A percentile compares a stretch with the other conserved stretches of the same genome.
Evolutionary conservation across 2,797 vertebrate species (phyloP).

Genomic region (Miichthys miiuy): DNA sequence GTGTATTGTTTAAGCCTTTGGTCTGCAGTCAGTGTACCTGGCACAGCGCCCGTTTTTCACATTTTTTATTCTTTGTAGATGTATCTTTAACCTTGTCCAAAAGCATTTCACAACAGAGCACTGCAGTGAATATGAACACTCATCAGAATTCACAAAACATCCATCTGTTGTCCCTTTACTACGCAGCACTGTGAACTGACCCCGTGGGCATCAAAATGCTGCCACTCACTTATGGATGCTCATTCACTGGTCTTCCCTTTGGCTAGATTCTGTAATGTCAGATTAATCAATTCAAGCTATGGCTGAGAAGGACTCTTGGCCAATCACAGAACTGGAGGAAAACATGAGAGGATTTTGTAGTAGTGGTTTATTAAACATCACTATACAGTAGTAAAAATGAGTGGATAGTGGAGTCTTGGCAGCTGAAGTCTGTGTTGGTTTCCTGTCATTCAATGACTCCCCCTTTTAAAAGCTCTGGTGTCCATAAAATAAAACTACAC

Average conservation of each 20-base stretch:
- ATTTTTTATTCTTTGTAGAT: constrained; percentile 39
- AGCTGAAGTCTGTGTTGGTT: background rate
- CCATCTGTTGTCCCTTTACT: constrained; percentile 22
- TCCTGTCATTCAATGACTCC: background rate
- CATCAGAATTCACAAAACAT: constrained; percentile 16
- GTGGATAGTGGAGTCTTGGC: background rate
- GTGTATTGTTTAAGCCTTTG: constrained; percentile 43
- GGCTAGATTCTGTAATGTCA: constrained; percentile 7
- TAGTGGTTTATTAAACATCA: background rate
- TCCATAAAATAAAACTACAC: background rate
- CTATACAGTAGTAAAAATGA: background rate
- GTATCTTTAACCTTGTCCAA: constrained; percentile 44
- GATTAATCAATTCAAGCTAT: background rate
- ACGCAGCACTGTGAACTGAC: constrained; percentile 1
- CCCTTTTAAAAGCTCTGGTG: background rate
- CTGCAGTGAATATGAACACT: constrained; percentile 4
- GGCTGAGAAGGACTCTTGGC: background rate
- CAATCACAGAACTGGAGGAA: background rate
- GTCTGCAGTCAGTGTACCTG: constrained; percentile 16
- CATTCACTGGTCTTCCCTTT: constrained; percentile 28
- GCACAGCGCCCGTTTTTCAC: constrained; percentile 24
- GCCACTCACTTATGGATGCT: constrained; percentile 7
- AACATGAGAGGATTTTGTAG: background rate
- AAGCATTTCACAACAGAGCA: constrained; percentile 15
- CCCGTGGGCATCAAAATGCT: constrained; percentile 15